phyloP scores from a whole-genome alignment of 2,113 vertebrate species.

The Cyanoderma ruficeps region DNA sequence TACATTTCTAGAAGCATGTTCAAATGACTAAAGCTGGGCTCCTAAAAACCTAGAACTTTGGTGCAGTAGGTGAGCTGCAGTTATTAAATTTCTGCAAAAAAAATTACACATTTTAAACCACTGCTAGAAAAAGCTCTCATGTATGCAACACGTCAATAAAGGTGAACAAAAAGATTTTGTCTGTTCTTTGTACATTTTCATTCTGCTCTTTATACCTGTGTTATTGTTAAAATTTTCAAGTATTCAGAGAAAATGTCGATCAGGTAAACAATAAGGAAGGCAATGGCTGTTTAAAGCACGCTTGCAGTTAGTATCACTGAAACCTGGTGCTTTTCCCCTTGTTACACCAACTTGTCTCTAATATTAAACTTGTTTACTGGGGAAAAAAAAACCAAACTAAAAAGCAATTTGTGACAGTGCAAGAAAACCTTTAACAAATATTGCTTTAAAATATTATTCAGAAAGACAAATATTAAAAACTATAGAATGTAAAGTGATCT shows the following conservation, averaged over 20 bases:
- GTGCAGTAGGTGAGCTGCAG: constrained; percentile 76
- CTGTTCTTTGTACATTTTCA: constrained; percentile 67
- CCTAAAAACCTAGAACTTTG: constrained; percentile 78
- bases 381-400: constrained; percentile 39
- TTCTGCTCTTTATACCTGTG: constrained; percentile 74
- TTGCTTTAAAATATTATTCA: constrained; percentile 78
- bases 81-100: constrained; percentile 71
- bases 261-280: constrained; percentile 79
- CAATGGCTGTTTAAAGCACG: constrained; percentile 75
- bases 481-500: constrained; percentile 78
- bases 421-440: constrained; percentile 76
- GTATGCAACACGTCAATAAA: constrained; percentile 59
- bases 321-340: constrained; percentile 64
- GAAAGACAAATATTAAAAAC: constrained; percentile 79
- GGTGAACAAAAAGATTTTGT: constrained; percentile 56
- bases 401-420: constrained; percentile 76
- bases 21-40: constrained; percentile 81
- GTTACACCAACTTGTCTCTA: constrained; percentile 71
- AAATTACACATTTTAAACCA: constrained; percentile 66
- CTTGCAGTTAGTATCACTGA: constrained; percentile 64
- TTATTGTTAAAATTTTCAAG: constrained; percentile 79
- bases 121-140: constrained; percentile 73
- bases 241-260: constrained; percentile 78
- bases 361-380: constrained; percentile 60
- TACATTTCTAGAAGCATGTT: constrained; percentile 75